Percentiles rank a stretch among this genome's conserved stretches.
These are phyloP conservation scores for Synanthedon formicaeformis DNA, from an alignment of 2,888 invertebrate species.

Conservation along the genomic window DNA sequence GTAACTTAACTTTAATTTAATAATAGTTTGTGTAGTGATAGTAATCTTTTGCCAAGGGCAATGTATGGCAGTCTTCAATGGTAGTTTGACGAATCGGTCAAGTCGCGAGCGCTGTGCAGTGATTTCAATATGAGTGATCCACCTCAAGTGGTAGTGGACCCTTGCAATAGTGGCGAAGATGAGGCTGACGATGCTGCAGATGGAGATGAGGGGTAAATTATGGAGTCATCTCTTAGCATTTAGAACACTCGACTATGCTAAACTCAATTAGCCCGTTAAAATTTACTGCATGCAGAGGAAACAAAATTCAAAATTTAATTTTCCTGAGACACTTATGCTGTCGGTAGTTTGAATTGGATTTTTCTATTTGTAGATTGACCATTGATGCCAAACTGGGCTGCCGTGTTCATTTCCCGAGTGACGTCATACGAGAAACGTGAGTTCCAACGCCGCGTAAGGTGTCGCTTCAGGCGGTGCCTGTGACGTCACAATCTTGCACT, in stretches of 20 bases:
- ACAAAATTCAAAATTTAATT: no score
- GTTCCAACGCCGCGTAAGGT: constrained; percentile 30
- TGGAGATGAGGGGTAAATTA: constrained; percentile 43
- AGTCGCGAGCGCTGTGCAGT: constrained; percentile 19
- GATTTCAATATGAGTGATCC: constrained; percentile 46
- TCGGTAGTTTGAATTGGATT: constrained; percentile 24
- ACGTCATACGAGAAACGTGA: constrained; percentile 67
- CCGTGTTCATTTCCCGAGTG: constrained; percentile 66
- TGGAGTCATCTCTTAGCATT: no score
- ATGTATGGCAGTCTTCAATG: constrained; percentile 48
- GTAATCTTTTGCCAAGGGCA: constrained; percentile 67
- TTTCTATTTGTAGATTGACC: constrained; percentile 70
- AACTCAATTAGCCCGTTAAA: no score
- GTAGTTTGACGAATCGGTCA: constrained; percentile 37
- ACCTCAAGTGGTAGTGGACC: constrained; percentile 49
- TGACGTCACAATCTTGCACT: constrained; percentile 30
- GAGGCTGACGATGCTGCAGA: constrained; percentile 30
- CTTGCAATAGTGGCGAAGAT: constrained; percentile 49
- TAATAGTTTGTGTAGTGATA: constrained; percentile 58
- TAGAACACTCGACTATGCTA: no score
- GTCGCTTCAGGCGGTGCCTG: constrained; percentile 17
- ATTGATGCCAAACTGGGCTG: constrained; percentile 66
- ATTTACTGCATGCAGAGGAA: no score
- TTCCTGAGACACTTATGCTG: no score
- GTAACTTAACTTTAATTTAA: constrained; percentile 65